These are phyloP conservation scores for Oryctolagus cuniculus DNA, from an alignment of 2,113 vertebrate genomes.

Conservation along the genomic window mOryCun1.1 NC_091441.1:89802001-89802500, in stretches of 20 bases:
- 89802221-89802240: not conserved
- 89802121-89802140: not conserved
- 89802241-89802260: not conserved
- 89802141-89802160: not conserved
- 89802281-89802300: not conserved
- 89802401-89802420: not conserved
- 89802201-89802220: not conserved
- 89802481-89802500: conserved; percentile 33
- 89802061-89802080: not conserved
- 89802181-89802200: not conserved
- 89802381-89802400: conserved; percentile 53
- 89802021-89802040: not conserved
- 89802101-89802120: not conserved
- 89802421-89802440: conserved; percentile 65
- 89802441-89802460: conserved; percentile 59
- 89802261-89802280: not conserved
- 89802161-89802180: not conserved
- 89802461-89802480: conserved; percentile 9
- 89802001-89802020: not conserved
- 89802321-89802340: conserved; percentile 14
- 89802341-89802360: not conserved
- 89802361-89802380: not conserved
- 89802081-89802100: not conserved
- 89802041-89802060: not conserved
- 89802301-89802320: not conserved